Conservation (phyloP, 1,140 invertebrate genomes). For the Copidosoma floridanum region DNA sequence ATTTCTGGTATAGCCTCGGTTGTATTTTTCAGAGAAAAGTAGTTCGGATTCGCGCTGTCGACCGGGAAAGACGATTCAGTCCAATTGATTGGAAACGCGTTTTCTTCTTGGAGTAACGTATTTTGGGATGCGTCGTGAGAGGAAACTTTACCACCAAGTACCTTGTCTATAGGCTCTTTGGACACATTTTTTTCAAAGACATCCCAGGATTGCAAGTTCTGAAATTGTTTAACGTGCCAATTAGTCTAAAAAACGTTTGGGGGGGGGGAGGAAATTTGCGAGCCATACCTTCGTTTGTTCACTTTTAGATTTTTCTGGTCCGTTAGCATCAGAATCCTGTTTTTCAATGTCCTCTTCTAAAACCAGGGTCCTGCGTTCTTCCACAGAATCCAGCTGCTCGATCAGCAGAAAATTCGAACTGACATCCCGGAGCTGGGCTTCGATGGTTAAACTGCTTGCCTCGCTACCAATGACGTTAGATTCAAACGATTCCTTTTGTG, state of each 20-base stretch:
- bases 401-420: conserved; percentile 4
- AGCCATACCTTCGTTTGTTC: conserved; percentile 9
- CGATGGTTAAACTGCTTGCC: too few species aligned
- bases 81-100: conserved; percentile 43
- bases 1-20: neutral
- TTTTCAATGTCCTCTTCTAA: too few species aligned
- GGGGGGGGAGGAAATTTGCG: too few species aligned
- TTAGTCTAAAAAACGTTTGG: too few species aligned
- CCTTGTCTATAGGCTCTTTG: conserved; percentile 12
- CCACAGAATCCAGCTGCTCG: neutral
- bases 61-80: conserved; percentile 40
- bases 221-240: too few species aligned
- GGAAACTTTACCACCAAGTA: neutral
- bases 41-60: accelerated
- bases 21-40: too few species aligned
- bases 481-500: too few species aligned
- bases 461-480: too few species aligned
- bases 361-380: too few species aligned
- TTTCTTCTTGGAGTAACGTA: too few species aligned
- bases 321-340: too few species aligned
- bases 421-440: conserved; percentile 8
- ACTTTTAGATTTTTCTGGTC: too few species aligned
- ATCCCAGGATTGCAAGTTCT: conserved; percentile 24
- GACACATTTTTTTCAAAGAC: conserved; percentile 4
- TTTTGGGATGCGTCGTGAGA: conserved; percentile 5